Base-by-base conservation (phyloP, 2,888 invertebrate genomes). In the Congeria kusceri region DNA sequence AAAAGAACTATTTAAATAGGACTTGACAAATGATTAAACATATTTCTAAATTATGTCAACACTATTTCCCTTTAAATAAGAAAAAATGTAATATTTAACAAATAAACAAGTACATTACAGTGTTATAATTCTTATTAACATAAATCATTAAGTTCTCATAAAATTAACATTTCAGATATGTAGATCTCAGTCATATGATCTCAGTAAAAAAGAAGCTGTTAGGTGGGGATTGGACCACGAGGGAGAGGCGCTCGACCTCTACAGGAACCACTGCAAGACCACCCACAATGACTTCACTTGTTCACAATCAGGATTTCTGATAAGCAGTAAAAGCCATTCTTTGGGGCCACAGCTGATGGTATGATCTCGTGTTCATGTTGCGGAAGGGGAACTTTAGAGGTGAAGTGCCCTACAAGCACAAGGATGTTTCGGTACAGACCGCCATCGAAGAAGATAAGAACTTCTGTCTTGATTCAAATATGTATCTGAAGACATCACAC, bases 381-480 rank as follows among this genome's bases (percentile, higher is more conserved):
- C 64, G 68, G 75, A 39, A 47, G 39, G 27, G 77, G 81, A n/a
- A 57, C 62, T 7, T 1, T 74, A 3, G 81, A 77, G 39, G 68
- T 81, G 3, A 77, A 81, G 28, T 81, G 77, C 70, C 77, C 7
- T 71, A n/a, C 27, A 80, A 80, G 23, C 74, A 74, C 57, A 67
- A 32, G 27, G 25, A 69, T 9, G 15, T 13, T 1, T 61, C 47
- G 1, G 47, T 69, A 4, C 67, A 56, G 3, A 49, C 71, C 25
- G 77, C 78, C 11, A 71, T 69, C 0, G 1, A 15, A 11, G n/a
- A 13, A n/a, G 77, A 68, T 5, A 67, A 32, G 0, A 29, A 23
- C 4, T 72, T 68, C 15, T 70, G 57, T 44, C 18, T 73, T 3
- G 61, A 78, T 29, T 11, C 15, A 32, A 15, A 57, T 13, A 15